Evolutionary conservation across 2,888 invertebrate species (phyloP).

Genomic region (Diogma glabrata): DNA sequence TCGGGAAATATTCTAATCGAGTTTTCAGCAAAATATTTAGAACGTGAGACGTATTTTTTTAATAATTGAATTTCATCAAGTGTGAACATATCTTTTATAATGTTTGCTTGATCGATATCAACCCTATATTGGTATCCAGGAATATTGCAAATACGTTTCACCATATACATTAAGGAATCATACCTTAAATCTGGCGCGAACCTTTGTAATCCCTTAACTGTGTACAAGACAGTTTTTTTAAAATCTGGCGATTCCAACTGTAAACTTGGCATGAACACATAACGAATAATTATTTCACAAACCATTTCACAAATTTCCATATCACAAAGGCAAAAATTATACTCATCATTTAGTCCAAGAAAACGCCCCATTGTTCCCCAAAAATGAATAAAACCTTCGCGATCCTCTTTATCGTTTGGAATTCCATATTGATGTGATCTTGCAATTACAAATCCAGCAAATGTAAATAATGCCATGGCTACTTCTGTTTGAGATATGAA

Average conservation of each 20-base stretch:
- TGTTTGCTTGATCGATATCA: not conserved
- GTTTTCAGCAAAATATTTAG: too few relatives aligned
- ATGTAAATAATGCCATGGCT: not conserved
- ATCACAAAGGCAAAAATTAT: slow-evolving; percentile 3
- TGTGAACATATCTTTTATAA: slow-evolving; percentile 6
- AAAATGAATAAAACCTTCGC: slow-evolving; percentile 12
- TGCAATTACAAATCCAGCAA: not conserved
- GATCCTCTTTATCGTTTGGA: not conserved
- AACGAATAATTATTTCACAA: not conserved
- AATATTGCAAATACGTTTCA: not conserved
- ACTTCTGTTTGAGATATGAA: not conserved
- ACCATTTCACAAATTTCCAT: not conserved
- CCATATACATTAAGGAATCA: not conserved
- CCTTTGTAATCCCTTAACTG: not conserved
- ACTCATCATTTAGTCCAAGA: slow-evolving; percentile 10
- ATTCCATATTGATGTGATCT: not conserved
- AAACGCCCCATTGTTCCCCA: slow-evolving; percentile 5
- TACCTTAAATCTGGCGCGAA: not conserved
- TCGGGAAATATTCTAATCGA: too few relatives aligned
- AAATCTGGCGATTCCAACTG: not conserved
- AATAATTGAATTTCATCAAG: not conserved
- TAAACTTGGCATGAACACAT: slow-evolving; percentile 4
- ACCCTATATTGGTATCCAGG: slow-evolving; percentile 10
- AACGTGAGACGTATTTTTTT: not conserved
- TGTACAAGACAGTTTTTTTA: not conserved